Evolutionary conservation across 1,140 invertebrate genomes (phyloP).

Genomic region (Pissodes strobi): DNA sequence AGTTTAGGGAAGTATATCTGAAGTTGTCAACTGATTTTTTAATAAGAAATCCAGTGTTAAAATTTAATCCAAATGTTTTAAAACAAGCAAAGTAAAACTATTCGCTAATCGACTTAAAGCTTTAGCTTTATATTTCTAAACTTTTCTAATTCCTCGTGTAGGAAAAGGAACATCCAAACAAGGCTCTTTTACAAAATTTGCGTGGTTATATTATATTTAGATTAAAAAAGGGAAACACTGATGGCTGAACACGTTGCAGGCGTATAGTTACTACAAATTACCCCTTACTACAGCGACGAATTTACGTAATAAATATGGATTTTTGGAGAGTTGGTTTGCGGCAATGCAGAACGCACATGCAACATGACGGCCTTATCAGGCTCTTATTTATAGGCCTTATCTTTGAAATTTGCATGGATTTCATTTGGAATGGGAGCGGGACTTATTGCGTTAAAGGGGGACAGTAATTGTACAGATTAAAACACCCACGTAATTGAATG

Average conservation of each 20-base stretch:
- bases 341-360: conserved; percentile 24
- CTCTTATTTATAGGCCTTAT: conserved; percentile 26
- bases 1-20: too few species aligned
- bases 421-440: conserved; percentile 6
- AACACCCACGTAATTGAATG: neutral
- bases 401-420: conserved; percentile 26
- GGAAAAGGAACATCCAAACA: too few species aligned
- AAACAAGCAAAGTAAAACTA: too few species aligned
- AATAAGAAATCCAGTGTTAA: too few species aligned
- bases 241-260: neutral
- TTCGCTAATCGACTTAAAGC: too few species aligned
- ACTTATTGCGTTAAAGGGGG: neutral
- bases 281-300: conserved; percentile 6
- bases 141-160: too few species aligned
- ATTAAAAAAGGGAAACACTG: too few species aligned
- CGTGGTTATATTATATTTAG: too few species aligned
- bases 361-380: conserved; percentile 21
- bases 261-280: conserved; percentile 3
- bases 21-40: too few species aligned
- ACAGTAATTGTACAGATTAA: neutral
- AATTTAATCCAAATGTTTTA: too few species aligned
- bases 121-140: too few species aligned
- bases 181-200: too few species aligned
- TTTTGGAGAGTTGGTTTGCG: conserved; percentile 14
- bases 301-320: conserved; percentile 22